These are phyloP conservation scores for Nestor notabilis DNA, from an alignment of 2,113 vertebrate species.

Conservation along the genomic window DNA sequence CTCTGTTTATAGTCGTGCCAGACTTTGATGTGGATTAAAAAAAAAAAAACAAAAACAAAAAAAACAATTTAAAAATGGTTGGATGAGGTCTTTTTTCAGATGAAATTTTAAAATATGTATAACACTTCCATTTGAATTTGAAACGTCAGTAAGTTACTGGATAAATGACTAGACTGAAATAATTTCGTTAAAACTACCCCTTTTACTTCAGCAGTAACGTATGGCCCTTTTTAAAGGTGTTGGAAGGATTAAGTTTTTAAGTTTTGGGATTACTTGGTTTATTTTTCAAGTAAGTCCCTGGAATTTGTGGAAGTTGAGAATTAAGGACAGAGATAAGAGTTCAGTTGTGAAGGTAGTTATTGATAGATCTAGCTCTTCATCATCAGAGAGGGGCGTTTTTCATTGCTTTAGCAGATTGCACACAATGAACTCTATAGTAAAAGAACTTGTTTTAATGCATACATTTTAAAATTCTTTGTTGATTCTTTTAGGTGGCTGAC, in stretches of 20 bases:
- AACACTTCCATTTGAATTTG: neutral
- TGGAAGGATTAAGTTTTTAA: neutral
- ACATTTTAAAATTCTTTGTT: neutral
- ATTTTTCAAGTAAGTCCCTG: neutral
- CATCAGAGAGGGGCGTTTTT: neutral
- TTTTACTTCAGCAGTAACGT: neutral
- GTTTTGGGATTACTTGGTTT: neutral
- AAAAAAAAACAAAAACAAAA: neutral
- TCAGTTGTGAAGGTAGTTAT: neutral
- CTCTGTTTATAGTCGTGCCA: neutral
- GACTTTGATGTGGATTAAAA: neutral
- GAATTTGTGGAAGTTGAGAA: neutral
- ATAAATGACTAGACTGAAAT: neutral
- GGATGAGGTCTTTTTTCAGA: neutral
- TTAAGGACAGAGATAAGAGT: neutral
- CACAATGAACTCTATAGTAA: neutral
- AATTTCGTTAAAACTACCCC: accelerated
- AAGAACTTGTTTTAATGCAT: neutral
- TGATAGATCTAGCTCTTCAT: neutral
- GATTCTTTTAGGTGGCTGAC: neutral
- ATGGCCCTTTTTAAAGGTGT: neutral
- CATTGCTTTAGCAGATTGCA: neutral
- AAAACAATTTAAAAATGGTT: neutral
- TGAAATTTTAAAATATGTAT: neutral
- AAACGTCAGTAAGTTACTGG: neutral